Base-by-base conservation (phyloP, 2,888 invertebrate species). In the Drosophila ezoana region DNA sequence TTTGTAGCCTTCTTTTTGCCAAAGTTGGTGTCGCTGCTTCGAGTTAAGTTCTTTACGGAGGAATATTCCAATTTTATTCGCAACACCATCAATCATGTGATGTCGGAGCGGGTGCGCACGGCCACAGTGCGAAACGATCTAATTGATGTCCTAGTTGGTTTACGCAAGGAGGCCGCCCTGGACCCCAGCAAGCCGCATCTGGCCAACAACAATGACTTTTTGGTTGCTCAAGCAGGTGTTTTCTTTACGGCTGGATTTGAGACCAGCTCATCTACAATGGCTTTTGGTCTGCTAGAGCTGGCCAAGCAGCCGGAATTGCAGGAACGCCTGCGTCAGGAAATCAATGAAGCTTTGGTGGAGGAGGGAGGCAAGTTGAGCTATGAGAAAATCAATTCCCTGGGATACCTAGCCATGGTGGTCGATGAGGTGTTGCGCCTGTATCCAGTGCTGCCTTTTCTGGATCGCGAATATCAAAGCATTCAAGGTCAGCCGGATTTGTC, bases 101-200 rank as follows among this genome's bases (percentile, higher is more conserved):
- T 94, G 45, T 53, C 81, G 0, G 89, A 92, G 11, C 89, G 94
- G 3, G 91, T 92, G 56, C 79, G 90, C 11, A 90, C 89, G 4
- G 93, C 92, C 4, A 53, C 73, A 0, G 87, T 87, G 9, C 90
- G 93, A 10, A 92, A 93, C 53, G 94, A 94, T 80, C 90, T 94
- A 1, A 92, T 94, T 43, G 94, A 94, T 73, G 76, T 93, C 4
- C 77, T 94, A 11, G 86, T 94, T 37, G 90, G 91, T 1, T 64
- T 93, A 5, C 92, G 91, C 33, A 88, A 91, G 51, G 89, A 90
- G 47, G 79, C 79, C 0, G 73, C 68, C 11, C 37, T 54, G 14
- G 76, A 84, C 5, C 62, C 76, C 0, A 53, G 72, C 1, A 70
- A 74, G 10, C 77, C 80, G 0, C 76, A 89, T 14, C 67, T 85